These are phyloP conservation scores for Drosophila putrida DNA, from an alignment of 2,888 invertebrate genomes.

Conservation along the genomic window DNA sequence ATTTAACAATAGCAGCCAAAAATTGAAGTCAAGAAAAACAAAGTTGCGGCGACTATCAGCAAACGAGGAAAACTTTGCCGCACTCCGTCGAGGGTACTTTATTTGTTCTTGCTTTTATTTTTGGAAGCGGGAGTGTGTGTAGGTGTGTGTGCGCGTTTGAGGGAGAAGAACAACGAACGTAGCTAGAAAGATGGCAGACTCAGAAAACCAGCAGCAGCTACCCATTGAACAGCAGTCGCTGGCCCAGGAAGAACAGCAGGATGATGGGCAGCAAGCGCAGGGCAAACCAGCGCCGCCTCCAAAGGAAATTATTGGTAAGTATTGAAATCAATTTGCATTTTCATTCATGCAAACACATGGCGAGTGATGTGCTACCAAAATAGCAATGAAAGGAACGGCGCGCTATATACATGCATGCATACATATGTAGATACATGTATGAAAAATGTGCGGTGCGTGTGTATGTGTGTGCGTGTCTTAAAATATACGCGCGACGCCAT, in stretches of 20 bases:
- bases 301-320: conserved; percentile 94
- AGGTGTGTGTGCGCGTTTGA: conserved; percentile 55
- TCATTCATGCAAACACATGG: conserved; percentile 69
- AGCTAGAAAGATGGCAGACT: conserved; percentile 92
- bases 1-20: conserved; percentile 60
- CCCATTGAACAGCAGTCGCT: conserved; percentile 86
- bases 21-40: conserved; percentile 56
- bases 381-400: conserved; percentile 62
- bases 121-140: conserved; percentile 55
- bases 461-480: conserved; percentile 67
- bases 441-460: conserved; percentile 65
- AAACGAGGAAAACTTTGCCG: conserved; percentile 48
- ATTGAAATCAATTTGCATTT: conserved; percentile 51
- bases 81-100: conserved; percentile 46
- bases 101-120: conserved; percentile 68
- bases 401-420: conserved; percentile 22
- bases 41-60: conserved; percentile 61
- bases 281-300: conserved; percentile 86
- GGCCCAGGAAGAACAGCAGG: conserved; percentile 82
- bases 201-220: conserved; percentile 88
- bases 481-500: conserved; percentile 83
- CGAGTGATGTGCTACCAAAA: conserved; percentile 63
- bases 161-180: conserved; percentile 53
- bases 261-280: conserved; percentile 80
- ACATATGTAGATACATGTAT: neutral